Conservation (phyloP, 2,113 vertebrate species). For the Vanacampus margaritifer region DNA sequence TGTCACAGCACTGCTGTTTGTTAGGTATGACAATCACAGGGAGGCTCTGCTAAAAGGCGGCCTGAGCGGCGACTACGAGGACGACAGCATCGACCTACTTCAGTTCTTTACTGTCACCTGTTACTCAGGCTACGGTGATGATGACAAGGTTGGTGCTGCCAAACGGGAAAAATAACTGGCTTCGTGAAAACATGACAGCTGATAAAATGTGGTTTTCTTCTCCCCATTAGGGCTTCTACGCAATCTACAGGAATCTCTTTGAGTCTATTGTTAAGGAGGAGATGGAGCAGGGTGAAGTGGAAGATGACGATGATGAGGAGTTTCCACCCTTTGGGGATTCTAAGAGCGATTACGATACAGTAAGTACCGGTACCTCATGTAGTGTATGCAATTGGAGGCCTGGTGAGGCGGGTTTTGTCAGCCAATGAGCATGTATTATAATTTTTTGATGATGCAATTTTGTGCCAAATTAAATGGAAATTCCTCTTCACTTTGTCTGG, state of each 20-base stretch:
- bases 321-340: slow-evolving; percentile 90
- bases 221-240: slow-evolving; percentile 83
- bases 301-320: slow-evolving; percentile 74
- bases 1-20: background rate
- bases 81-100: slow-evolving; percentile 88
- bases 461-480: background rate
- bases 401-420: background rate
- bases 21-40: slow-evolving; percentile 95
- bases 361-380: slow-evolving; percentile 58
- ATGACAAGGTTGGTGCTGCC: slow-evolving; percentile 77
- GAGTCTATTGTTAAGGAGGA: slow-evolving; percentile 89
- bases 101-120: slow-evolving; percentile 91
- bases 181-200: background rate
- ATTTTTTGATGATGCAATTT: background rate
- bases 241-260: slow-evolving; percentile 86
- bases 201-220: background rate
- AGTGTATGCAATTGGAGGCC: background rate
- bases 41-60: slow-evolving; percentile 91
- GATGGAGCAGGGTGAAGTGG: slow-evolving; percentile 73
- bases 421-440: background rate
- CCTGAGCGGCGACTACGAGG: slow-evolving; percentile 83
- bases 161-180: background rate
- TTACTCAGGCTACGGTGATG: slow-evolving; percentile 90
- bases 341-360: slow-evolving; percentile 89
- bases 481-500: background rate